Conservation (phyloP, 2,797 vertebrate species). For the Chaunax sp. region DNA sequence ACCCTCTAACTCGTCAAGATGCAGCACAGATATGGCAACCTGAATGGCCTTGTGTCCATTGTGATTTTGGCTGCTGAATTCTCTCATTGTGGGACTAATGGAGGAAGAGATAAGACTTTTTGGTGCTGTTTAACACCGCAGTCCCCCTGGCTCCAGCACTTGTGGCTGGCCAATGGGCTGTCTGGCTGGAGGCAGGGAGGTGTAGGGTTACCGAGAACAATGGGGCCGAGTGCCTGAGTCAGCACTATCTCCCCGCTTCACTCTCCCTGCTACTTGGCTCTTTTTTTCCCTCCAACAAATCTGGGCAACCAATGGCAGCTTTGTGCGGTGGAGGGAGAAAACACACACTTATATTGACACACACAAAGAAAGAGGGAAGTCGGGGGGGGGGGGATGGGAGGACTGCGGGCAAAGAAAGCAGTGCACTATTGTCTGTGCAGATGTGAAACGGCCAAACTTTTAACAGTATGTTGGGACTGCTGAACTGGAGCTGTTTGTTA, state of each 20-base stretch:
- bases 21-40: slow-evolving; percentile 46
- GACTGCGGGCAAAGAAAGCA: slow-evolving; percentile 34
- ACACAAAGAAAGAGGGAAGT: slow-evolving; percentile 55
- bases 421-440: slow-evolving; percentile 62
- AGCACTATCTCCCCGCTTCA: slow-evolving; percentile 72
- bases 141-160: slow-evolving; percentile 77
- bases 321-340: slow-evolving; percentile 62
- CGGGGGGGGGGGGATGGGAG: slow-evolving; percentile 73
- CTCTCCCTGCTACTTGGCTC: slow-evolving; percentile 52
- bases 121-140: slow-evolving; percentile 73
- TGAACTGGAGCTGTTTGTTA: not conserved
- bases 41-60: slow-evolving; percentile 65
- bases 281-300: slow-evolving; percentile 74
- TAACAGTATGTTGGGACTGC: slow-evolving; percentile 13
- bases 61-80: slow-evolving; percentile 67
- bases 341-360: slow-evolving; percentile 20
- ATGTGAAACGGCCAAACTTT: slow-evolving; percentile 55
- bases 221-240: slow-evolving; percentile 79
- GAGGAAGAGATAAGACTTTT: slow-evolving; percentile 76
- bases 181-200: slow-evolving; percentile 67
- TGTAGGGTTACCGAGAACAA: slow-evolving; percentile 83
- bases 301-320: slow-evolving; percentile 69
- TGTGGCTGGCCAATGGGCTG: slow-evolving; percentile 68
- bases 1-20: slow-evolving; percentile 47
- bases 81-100: slow-evolving; percentile 75